Conservation (phyloP, 1,140 invertebrate species). For the Brevipalpus yothersi region DNA sequence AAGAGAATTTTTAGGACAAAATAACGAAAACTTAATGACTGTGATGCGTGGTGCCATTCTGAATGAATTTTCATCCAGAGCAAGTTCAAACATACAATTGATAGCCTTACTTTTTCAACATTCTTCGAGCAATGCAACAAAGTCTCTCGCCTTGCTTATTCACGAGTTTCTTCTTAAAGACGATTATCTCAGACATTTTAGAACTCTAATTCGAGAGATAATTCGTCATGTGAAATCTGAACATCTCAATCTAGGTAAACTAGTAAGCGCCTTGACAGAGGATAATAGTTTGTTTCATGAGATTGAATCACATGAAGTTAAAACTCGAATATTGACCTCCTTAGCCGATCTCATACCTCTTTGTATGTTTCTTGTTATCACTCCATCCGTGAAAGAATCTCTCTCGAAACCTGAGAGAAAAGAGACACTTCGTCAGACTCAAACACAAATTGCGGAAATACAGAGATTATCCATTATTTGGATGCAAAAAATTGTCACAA, state of each 20-base stretch:
- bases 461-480: slow-evolving; percentile 57
- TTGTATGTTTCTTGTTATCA: slow-evolving; percentile 52
- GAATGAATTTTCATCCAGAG: slow-evolving; percentile 76
- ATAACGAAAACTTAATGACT: slow-evolving; percentile 55
- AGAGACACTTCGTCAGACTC: slow-evolving; percentile 31
- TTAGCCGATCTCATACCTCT: slow-evolving; percentile 61
- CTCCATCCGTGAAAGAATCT: slow-evolving; percentile 47
- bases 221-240: slow-evolving; percentile 56
- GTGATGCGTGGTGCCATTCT: slow-evolving; percentile 75
- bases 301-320: slow-evolving; percentile 18
- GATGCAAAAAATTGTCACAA: slow-evolving; percentile 51
- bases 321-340: slow-evolving; percentile 52
- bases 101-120: slow-evolving; percentile 61
- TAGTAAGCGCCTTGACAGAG: slow-evolving; percentile 39
- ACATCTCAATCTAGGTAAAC: slow-evolving; percentile 36
- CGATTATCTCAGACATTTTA: slow-evolving; percentile 59
- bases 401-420: slow-evolving; percentile 13
- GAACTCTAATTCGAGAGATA: slow-evolving; percentile 60
- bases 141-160: slow-evolving; percentile 26
- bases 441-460: slow-evolving; percentile 42
- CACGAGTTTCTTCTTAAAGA: slow-evolving; percentile 63
- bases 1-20: slow-evolving; percentile 44
- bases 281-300: slow-evolving; percentile 25
- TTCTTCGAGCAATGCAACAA: slow-evolving; percentile 19
- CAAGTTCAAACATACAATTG: slow-evolving; percentile 79